Base-by-base conservation (phyloP, 2,113 vertebrate species). In the Cyanistes caeruleus region DNA sequence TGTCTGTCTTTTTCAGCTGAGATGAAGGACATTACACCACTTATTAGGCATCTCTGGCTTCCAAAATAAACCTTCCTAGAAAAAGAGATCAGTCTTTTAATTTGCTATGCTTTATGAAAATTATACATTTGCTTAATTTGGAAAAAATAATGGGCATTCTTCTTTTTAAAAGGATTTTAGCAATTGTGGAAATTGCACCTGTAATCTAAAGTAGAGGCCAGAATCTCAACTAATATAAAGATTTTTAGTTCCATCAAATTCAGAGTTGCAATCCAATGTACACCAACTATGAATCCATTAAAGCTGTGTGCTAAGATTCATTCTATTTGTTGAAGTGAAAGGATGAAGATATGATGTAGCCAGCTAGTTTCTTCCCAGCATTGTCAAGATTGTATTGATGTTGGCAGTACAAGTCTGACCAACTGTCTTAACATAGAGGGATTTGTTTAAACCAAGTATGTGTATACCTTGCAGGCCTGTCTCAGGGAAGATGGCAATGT, bases 401-500 rank as follows among this genome's bases (percentile, higher is more conserved):
- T 24, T 79, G 63, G 63, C 69, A 93, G 37, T 52, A 74, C 24
- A 21, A 56, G 25, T 59, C 68, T 72, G 41, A 89, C 23, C 73
- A 82, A 31, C 5, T 10, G 3, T 22, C 11, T 80, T 60, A 87
- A 69, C 30, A 91, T 76, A 91, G n/a, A 81, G 48, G 62, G 60
- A 62, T 91, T 87, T 97, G 53, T 96, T 81, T 93, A 89, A 95
- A 93, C 64, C 44, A n/a, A 86, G 76, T 76, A 56, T 18, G 5
- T 48, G 82, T 68, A 53, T 84, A 74, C 87, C 92, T 96, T 73
- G 52, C 35, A 91, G 96, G 93, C 75, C 52, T 79, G 70, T 96
- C 95, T 92, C 21, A 44, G 55, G 80, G 89, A 95, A 87, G 82
- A 78, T 53, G 67, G 84, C 87, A 95, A 97, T 97, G 97, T 98